Evolutionary conservation across 1,140 invertebrate species (phyloP).

Genomic region (Zaprionus capensis): DNA sequence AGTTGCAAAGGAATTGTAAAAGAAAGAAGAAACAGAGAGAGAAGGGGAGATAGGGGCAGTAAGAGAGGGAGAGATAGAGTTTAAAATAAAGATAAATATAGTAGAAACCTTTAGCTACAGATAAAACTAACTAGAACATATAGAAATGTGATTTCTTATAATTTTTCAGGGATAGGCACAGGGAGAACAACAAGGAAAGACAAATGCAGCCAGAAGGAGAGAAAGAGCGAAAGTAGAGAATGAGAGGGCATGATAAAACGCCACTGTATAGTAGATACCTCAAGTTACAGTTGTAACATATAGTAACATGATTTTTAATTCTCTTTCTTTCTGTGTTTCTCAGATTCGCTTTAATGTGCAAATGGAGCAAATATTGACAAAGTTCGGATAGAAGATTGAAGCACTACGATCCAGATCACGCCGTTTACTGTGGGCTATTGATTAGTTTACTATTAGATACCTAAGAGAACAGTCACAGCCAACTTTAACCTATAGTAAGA

Average conservation of each 20-base stretch:
- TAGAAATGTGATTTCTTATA: too few relatives aligned
- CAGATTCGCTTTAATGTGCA: too few relatives aligned
- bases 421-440: too few relatives aligned
- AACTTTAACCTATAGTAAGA: background rate
- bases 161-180: too few relatives aligned
- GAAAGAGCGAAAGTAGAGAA: fast-evolving
- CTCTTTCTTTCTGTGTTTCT: too few relatives aligned
- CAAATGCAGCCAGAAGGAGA: too few relatives aligned
- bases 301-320: background rate
- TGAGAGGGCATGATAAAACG: background rate
- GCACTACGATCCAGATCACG: too few relatives aligned
- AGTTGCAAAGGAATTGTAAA: background rate
- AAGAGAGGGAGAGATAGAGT: background rate
- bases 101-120: too few relatives aligned
- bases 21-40: background rate
- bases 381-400: too few relatives aligned
- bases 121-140: too few relatives aligned
- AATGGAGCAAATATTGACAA: too few relatives aligned
- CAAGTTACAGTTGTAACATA: background rate
- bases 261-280: background rate
- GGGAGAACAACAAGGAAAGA: background rate
- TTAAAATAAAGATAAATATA: background rate
- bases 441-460: background rate
- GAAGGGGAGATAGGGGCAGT: too few relatives aligned
- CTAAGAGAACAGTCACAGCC: background rate